These are phyloP conservation scores for Tokudaia muenninki DNA, from an alignment of 2,797 vertebrate species.

Conservation along the genomic window DNA sequence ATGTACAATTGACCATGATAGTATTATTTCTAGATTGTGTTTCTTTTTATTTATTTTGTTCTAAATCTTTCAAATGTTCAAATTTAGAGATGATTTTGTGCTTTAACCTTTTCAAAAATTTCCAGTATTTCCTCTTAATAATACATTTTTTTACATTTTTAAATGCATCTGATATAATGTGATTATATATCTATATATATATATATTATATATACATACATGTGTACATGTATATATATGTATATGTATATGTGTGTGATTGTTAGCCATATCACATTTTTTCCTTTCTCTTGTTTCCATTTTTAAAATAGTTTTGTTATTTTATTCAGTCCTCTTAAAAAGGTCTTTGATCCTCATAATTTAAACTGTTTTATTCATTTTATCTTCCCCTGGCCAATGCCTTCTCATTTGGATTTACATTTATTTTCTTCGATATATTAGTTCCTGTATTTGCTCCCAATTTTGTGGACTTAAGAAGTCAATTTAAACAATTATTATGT, in stretches of 20 bases:
- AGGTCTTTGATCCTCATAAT: neutral
- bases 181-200: neutral
- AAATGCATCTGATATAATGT: neutral
- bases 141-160: fast-evolving
- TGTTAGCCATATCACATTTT: fast-evolving
- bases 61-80: neutral
- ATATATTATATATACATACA: too few species aligned
- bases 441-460: neutral
- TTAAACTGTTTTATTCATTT: neutral
- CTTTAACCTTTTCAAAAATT: neutral
- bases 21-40: neutral
- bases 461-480: neutral
- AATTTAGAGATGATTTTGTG: neutral
- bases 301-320: neutral
- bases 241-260: neutral
- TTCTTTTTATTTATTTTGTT: neutral
- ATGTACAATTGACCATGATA: neutral
- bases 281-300: neutral
- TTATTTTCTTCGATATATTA: neutral
- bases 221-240: fast-evolving
- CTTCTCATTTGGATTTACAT: neutral
- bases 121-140: neutral
- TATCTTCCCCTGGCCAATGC: neutral
- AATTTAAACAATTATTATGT: neutral
- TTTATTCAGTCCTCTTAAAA: fast-evolving